Percentiles rank a stretch among this genome's conserved stretches.
These are phyloP conservation scores for Ochotona curzoniae DNA, from an alignment of 2,113 vertebrate genomes.

Conservation along the genomic window DNA sequence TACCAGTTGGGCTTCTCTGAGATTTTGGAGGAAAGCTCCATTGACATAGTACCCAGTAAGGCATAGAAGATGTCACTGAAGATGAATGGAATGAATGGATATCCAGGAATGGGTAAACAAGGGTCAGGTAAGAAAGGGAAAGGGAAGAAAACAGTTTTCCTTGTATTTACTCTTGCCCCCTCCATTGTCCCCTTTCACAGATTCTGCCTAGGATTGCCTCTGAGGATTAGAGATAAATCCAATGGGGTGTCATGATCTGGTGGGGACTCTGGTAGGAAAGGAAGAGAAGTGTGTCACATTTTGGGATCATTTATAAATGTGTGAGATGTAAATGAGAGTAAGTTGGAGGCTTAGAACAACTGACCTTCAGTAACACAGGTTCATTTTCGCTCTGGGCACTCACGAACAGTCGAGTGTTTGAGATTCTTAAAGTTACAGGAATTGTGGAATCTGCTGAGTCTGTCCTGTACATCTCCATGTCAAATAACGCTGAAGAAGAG, in stretches of 20 bases:
- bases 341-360: neutral
- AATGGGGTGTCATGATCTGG: neutral
- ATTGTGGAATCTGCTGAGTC: neutral
- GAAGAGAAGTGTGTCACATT: neutral
- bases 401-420: slow-evolving; percentile 67
- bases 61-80: neutral
- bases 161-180: neutral
- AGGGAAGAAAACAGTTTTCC: neutral
- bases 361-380: slow-evolving; percentile 68
- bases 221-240: neutral
- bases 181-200: neutral
- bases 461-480: slow-evolving; percentile 59
- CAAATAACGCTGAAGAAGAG: slow-evolving; percentile 72
- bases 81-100: neutral
- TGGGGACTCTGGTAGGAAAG: neutral
- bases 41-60: neutral
- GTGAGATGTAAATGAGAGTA: neutral
- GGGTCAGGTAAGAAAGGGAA: neutral
- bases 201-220: neutral
- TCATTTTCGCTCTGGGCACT: slow-evolving; percentile 54
- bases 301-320: neutral
- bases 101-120: neutral
- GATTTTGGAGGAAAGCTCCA: neutral
- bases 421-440: slow-evolving; percentile 70
- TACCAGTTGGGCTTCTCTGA: neutral